Evolutionary conservation across 2,888 invertebrate species (phyloP).

Genomic region (Sturmia bella): DNA sequence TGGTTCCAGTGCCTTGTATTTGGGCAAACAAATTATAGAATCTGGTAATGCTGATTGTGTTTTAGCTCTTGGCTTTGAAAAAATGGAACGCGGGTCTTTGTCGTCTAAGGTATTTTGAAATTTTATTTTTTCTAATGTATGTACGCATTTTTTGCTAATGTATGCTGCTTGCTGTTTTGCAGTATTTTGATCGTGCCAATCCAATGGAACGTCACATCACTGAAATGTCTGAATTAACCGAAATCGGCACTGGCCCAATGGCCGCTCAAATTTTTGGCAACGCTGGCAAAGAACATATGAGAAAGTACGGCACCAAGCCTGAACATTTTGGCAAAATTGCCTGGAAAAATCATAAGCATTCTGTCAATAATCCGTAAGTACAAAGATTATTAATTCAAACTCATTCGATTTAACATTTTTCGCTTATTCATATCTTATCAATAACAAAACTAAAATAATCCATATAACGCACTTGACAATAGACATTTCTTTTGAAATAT

Average conservation of each 20-base stretch:
- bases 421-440: not conserved
- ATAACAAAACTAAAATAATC: not conserved
- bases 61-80: conserved; percentile 97
- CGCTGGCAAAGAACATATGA: conserved; percentile 95
- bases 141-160: not conserved
- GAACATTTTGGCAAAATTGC: conserved; percentile 99
- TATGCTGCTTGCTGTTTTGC: conserved; percentile 63
- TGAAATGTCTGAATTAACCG: conserved; percentile 91
- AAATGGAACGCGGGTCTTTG: conserved; percentile 97
- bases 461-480: not conserved
- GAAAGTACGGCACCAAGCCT: conserved; percentile 91
- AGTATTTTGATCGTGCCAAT: conserved; percentile 91
- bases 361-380: conserved; percentile 94
- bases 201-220: conserved; percentile 94
- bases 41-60: conserved; percentile 93
- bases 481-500: no score
- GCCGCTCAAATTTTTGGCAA: conserved; percentile 98
- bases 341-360: conserved; percentile 98
- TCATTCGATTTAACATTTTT: not conserved
- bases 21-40: conserved; percentile 96
- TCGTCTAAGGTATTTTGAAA: conserved; percentile 84
- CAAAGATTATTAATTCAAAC: conserved; percentile 18
- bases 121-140: not conserved
- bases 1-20: conserved; percentile 94
- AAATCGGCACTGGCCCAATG: conserved; percentile 91